Evolutionary conservation across 2,797 vertebrate species (phyloP).

Genomic region (Lagocephalus sceleratus): DNA sequence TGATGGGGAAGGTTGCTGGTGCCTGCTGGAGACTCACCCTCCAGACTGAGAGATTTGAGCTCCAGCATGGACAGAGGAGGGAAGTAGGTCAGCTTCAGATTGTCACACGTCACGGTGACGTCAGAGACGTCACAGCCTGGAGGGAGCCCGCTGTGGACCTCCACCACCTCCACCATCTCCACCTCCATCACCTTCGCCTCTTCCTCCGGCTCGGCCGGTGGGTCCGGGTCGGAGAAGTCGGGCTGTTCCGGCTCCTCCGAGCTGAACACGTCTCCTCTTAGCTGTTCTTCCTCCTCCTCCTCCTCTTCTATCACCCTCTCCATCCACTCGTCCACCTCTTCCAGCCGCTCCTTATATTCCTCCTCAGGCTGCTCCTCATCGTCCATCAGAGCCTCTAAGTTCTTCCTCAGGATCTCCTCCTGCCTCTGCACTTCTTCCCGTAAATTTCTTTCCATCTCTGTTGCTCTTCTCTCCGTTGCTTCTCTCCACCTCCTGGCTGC

Average conservation of each 20-base stretch:
- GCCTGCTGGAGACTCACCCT: slow-evolving; percentile 78
- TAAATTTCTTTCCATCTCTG: slow-evolving; percentile 50
- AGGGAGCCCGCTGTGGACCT: slow-evolving; percentile 72
- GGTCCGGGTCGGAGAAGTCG: slow-evolving; percentile 47
- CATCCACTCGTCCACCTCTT: slow-evolving; percentile 56
- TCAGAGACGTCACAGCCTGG: slow-evolving; percentile 83
- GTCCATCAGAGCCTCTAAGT: slow-evolving; percentile 29
- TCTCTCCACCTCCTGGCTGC: slow-evolving; percentile 46
- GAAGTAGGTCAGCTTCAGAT: slow-evolving; percentile 80
- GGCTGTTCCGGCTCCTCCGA: slow-evolving; percentile 35
- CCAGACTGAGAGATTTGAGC: slow-evolving; percentile 85
- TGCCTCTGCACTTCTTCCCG: slow-evolving; percentile 61
- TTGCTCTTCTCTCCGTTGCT: slow-evolving; percentile 34
- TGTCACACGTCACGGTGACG: slow-evolving; percentile 83
- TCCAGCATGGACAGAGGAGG: slow-evolving; percentile 84
- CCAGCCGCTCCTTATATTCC: slow-evolving; percentile 53
- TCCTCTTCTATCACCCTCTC: slow-evolving; percentile 24
- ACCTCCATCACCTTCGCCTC: slow-evolving; percentile 22
- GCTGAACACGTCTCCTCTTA: slow-evolving; percentile 82
- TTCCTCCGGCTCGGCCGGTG: slow-evolving; percentile 22
- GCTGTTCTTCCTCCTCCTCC: slow-evolving; percentile 57
- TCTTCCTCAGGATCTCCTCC: slow-evolving; percentile 67
- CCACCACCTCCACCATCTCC: neutral
- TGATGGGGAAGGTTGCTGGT: neutral
- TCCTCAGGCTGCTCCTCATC: slow-evolving; percentile 47